These are phyloP conservation scores for Lysiphlebus fabarum DNA, from an alignment of 1,140 invertebrate species.

Conservation along the genomic window DNA sequence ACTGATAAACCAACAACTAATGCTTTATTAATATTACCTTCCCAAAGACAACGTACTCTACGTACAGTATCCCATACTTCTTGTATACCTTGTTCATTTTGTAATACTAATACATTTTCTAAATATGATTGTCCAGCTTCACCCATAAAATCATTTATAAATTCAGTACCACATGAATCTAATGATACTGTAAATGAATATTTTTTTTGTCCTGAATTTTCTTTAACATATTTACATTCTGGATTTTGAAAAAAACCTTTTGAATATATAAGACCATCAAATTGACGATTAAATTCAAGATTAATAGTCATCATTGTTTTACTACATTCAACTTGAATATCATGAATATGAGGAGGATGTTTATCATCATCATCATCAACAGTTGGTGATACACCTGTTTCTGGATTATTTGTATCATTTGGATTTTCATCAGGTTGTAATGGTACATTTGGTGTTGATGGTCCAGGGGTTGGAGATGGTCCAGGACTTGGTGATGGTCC, in stretches of 20 bases:
- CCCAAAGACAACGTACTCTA: constrained; percentile 76
- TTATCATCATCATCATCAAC: constrained; percentile 53
- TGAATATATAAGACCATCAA: constrained; percentile 78
- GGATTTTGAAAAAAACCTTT: constrained; percentile 72
- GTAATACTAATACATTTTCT: constrained; percentile 76
- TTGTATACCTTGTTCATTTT: constrained; percentile 76
- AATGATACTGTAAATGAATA: constrained; percentile 73
- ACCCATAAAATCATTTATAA: constrained; percentile 73
- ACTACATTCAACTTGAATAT: constrained; percentile 71
- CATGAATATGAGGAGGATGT: constrained; percentile 73
- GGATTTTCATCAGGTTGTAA: constrained; percentile 2
- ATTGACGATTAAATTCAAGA: constrained; percentile 73
- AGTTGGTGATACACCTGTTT: constrained; percentile 19
- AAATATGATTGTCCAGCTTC: constrained; percentile 72
- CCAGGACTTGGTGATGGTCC: constrained; percentile 4
- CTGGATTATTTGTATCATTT: neutral
- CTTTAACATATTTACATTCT: constrained; percentile 70
- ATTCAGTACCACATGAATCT: constrained; percentile 78
- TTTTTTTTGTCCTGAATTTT: constrained; percentile 66
- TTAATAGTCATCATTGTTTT: constrained; percentile 82
- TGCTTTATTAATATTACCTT: constrained; percentile 74
- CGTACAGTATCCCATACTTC: constrained; percentile 80
- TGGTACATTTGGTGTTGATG: neutral
- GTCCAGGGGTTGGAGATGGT: neutral
- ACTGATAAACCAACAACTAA: constrained; percentile 72